phyloP scores from a whole-genome alignment of 2,113 vertebrate species.

The Microcebus griseorufus region DNA sequence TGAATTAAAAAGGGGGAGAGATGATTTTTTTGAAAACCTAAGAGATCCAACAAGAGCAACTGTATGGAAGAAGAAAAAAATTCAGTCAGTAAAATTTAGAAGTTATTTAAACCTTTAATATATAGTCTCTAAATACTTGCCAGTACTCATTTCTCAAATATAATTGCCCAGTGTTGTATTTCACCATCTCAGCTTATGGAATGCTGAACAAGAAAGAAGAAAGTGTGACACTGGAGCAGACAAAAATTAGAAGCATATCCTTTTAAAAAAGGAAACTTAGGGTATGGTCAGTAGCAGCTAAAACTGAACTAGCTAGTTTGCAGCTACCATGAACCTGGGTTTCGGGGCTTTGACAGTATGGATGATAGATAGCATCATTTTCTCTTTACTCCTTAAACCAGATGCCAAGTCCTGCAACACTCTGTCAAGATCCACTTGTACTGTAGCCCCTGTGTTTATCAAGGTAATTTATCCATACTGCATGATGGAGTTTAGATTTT shows the following conservation, averaged over 20 bases:
- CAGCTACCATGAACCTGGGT: background rate
- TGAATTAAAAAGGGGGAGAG: slow-evolving; percentile 13
- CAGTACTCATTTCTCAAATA: slow-evolving; percentile 38
- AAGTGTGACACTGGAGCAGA: background rate
- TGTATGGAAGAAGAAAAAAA: slow-evolving; percentile 23
- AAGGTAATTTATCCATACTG: slow-evolving; percentile 78
- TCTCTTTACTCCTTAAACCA: slow-evolving; percentile 69
- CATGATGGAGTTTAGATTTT: background rate
- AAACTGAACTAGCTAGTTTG: background rate
- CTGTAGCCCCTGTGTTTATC: slow-evolving; percentile 79
- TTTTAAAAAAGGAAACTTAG: slow-evolving; percentile 31
- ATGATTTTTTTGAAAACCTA: slow-evolving; percentile 62
- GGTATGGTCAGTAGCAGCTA: background rate
- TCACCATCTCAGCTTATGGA: slow-evolving; percentile 2
- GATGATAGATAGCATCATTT: background rate
- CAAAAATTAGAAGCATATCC: background rate
- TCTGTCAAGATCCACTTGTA: slow-evolving; percentile 70
- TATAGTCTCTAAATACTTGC: background rate
- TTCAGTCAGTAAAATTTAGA: slow-evolving; percentile 48
- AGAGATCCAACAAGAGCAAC: slow-evolving; percentile 57
- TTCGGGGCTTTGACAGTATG: background rate
- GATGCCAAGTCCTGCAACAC: slow-evolving; percentile 78
- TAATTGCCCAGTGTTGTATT: background rate
- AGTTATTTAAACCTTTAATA: slow-evolving; percentile 32
- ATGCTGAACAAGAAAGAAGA: background rate